These are phyloP conservation scores for Climacteris rufus DNA, from an alignment of 2,113 vertebrate genomes.

Conservation along the genomic window DNA sequence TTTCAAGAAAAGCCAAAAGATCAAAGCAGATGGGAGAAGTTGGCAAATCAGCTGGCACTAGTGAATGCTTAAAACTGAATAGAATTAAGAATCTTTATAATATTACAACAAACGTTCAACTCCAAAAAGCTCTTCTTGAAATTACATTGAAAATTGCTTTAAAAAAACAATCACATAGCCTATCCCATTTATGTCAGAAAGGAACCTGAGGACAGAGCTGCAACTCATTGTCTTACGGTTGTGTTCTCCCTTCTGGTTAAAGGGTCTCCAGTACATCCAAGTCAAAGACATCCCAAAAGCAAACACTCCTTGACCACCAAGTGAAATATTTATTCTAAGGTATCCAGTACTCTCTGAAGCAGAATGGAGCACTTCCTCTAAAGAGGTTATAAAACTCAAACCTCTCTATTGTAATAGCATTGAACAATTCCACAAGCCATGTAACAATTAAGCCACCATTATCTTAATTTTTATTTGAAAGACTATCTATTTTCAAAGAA, in stretches of 20 bases:
- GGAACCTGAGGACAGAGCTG: neutral
- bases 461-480: neutral
- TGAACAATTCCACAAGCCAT: neutral
- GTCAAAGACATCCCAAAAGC: neutral
- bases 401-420: neutral
- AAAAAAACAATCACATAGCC: neutral
- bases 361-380: neutral
- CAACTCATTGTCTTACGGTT: neutral
- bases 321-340: neutral
- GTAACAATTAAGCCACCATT: neutral
- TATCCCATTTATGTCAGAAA: neutral
- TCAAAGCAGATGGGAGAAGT: neutral
- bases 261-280: neutral
- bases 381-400: neutral
- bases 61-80: neutral
- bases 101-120: neutral
- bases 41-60: neutral
- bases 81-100: neutral
- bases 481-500: neutral
- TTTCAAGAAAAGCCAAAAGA: neutral
- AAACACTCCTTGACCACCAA: neutral
- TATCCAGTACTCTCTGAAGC: neutral
- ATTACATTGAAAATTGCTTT: neutral
- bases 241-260: neutral
- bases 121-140: neutral